These are phyloP conservation scores for Forficula auricularia DNA, from an alignment of 1,140 invertebrate genomes.

Conservation along the genomic window DNA sequence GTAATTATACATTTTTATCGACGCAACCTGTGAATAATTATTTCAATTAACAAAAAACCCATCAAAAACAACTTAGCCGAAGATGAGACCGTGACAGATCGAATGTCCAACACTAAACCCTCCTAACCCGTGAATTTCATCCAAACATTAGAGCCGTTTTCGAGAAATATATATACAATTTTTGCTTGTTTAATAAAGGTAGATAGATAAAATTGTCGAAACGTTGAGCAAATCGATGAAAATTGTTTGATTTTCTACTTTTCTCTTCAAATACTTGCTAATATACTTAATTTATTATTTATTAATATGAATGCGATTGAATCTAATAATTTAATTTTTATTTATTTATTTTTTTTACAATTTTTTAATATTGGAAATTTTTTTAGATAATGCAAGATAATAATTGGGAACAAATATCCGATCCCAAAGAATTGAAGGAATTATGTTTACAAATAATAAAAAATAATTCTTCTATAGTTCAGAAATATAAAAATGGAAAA, in stretches of 20 bases:
- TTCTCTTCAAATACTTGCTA: neutral
- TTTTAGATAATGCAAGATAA: conserved; percentile 40
- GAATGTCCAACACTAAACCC: too few species aligned
- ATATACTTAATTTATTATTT: neutral
- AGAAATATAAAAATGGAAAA: conserved; percentile 49
- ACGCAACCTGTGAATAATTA: too few species aligned
- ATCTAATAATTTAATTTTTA: conserved; percentile 4
- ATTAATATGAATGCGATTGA: neutral
- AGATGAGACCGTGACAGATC: too few species aligned
- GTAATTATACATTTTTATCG: too few species aligned
- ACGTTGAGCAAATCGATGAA: neutral
- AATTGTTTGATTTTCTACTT: neutral
- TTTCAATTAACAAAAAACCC: too few species aligned
- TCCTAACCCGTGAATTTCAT: too few species aligned
- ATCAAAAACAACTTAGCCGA: too few species aligned
- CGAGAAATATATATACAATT: too few species aligned
- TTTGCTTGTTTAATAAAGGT: too few species aligned
- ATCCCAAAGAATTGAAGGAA: conserved; percentile 36
- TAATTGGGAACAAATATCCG: conserved; percentile 42
- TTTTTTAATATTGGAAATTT: neutral
- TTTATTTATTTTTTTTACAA: conserved; percentile 2
- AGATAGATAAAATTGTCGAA: too few species aligned
- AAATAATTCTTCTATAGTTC: conserved; percentile 46
- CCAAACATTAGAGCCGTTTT: too few species aligned
- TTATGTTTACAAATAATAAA: conserved; percentile 41